Conservation (phyloP, 2,797 vertebrate genomes). For the Tamandua tetradactyla region DNA sequence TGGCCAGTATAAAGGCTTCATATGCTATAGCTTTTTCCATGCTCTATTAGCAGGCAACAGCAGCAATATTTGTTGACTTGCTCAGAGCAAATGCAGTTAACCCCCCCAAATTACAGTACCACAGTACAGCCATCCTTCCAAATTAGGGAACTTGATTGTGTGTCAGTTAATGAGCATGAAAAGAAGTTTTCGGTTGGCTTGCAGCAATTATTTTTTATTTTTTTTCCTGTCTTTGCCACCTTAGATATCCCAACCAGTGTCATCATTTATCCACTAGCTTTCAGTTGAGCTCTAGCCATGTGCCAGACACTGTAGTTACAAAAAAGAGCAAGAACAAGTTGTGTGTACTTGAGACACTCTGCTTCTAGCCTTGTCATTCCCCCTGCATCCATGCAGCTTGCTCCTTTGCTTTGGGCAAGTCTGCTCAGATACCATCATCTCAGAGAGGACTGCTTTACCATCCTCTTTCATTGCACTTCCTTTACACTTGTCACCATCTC, state of each 20-base stretch:
- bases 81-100: neutral
- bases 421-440: neutral
- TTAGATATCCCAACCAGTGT: neutral
- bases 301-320: neutral
- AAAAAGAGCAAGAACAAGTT: neutral
- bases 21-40: neutral
- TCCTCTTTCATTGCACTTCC: neutral
- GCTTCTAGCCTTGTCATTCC: neutral
- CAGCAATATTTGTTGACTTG: neutral
- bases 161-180: neutral
- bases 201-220: neutral
- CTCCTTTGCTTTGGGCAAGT: neutral
- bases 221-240: neutral
- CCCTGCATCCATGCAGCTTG: neutral
- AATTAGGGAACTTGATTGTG: neutral
- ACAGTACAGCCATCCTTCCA: neutral
- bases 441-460: neutral
- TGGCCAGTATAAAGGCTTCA: no score
- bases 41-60: neutral
- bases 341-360: neutral
- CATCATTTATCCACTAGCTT: neutral
- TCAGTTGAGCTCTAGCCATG: neutral
- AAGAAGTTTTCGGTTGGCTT: neutral
- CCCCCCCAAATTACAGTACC: neutral
- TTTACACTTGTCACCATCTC: neutral